Evolutionary conservation across 2,888 invertebrate species (phyloP), one percentile per base, ranked within the genome.

Genomic region (Lasius platythorax): DNA sequence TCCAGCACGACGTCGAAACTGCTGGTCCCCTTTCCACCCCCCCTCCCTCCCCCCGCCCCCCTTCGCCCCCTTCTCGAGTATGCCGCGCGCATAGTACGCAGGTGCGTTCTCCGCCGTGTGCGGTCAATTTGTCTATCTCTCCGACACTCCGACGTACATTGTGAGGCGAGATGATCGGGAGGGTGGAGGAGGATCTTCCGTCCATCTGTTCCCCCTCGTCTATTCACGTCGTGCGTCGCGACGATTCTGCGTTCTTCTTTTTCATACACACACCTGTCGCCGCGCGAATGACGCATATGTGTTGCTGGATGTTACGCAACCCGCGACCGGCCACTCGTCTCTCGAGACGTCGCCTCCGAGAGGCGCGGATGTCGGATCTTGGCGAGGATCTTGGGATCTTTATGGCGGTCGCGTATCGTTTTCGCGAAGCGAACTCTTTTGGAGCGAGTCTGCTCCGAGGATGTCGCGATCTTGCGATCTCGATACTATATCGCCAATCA

Each of bases 1-100:
- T 61, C 86, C 78, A 76, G 82, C 89, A 89, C 89, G 89, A 5
- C 33, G 87, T 87, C 87, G 12, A 85, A 37, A 53, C 83, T 82
- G 30, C 46, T 53, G 9, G 18, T 8, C 50, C 18, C 18, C 46
- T 0, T 0, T 9, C 43, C 2, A 1, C 0, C 18, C 50, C 50
- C 18, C 15, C 5, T 1, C 0, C 18, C 50, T 18, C 18, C 15
- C 5, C 5, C 6, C 18, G 0, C 18, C 50, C 8, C 50, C 3
- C 46, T 5, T 6, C 4, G 40, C 40, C 43, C 3, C 43, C 3
- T 43, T 11, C 9, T 2, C n/a, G 53, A 37, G 37, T 23, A 4
- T 73, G 30, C 15, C 8, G 37, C 33, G 40, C 43, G 18, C 50
- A 50, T 50, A 50, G 18, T 2, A 58, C 28, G 46, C 83, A 58